A percentile compares a stretch with the other conserved stretches of the same genome.
Evolutionary conservation across 2,113 vertebrate species (phyloP).

Genomic region (Elephas maximus): DNA sequence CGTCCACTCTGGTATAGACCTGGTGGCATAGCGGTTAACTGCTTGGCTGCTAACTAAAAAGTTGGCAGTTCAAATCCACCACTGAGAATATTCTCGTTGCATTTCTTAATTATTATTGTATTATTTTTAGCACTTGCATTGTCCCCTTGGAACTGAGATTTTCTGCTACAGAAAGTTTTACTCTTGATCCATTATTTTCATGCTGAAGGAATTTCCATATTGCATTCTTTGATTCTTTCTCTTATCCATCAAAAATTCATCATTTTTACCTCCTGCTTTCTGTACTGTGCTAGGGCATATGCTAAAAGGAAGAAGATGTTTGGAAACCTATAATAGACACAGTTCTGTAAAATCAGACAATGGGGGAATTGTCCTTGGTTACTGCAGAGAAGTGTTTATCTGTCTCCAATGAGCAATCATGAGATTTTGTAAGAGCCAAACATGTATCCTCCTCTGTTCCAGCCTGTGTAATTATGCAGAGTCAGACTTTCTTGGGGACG

Average conservation of each 20-base stretch:
- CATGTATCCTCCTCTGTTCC: neutral
- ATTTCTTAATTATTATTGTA: too few species aligned
- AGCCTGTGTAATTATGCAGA: neutral
- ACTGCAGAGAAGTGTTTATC: conserved; percentile 30
- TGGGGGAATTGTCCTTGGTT: neutral
- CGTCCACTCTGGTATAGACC: too few species aligned
- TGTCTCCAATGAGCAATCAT: neutral
- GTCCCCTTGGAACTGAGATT: neutral
- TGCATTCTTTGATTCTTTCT: neutral
- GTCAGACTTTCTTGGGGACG: neutral
- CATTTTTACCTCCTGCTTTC: neutral
- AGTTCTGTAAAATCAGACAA: neutral
- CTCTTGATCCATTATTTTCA: neutral
- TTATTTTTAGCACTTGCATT: neutral
- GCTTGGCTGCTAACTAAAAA: too few species aligned
- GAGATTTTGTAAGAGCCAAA: neutral
- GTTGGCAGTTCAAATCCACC: too few species aligned
- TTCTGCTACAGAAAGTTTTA: neutral
- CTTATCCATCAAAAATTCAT: neutral
- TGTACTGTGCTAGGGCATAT: neutral
- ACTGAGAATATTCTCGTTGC: too few species aligned
- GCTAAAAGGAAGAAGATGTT: neutral
- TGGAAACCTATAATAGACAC: neutral
- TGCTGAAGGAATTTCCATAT: conserved; percentile 1
- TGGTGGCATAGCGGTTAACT: too few species aligned